Percentiles rank a stretch among this genome's conserved stretches.
Evolutionary conservation across 2,797 vertebrate genomes (phyloP).

Genomic region (Phoxinus dragarum): DNA sequence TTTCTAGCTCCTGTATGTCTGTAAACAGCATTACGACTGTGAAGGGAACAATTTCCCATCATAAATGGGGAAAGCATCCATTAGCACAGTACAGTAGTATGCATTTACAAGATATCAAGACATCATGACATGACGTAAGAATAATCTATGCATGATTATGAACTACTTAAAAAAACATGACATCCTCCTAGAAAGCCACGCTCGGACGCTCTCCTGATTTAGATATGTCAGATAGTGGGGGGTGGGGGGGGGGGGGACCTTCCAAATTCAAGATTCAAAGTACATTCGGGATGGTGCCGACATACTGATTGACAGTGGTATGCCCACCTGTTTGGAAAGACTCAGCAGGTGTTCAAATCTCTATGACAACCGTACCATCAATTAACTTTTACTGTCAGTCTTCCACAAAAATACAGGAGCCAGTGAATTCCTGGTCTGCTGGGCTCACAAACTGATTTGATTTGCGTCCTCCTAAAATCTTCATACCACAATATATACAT

Average conservation of each 20-base stretch:
- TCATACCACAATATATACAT: background rate
- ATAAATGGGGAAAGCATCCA: conserved; percentile 24
- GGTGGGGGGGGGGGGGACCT: background rate
- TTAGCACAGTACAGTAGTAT: background rate
- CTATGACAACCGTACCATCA: conserved; percentile 64
- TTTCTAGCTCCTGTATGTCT: conserved; percentile 62
- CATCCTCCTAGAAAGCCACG: background rate
- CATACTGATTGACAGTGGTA: conserved; percentile 59
- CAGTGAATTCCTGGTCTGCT: conserved; percentile 54
- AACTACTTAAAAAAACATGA: conserved; percentile 23
- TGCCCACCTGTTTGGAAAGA: conserved; percentile 68
- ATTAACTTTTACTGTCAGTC: conserved; percentile 70
- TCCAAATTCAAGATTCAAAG: conserved; percentile 30
- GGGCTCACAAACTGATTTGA: conserved; percentile 57
- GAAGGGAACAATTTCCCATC: conserved; percentile 1
- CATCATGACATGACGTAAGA: background rate
- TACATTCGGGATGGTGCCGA: conserved; percentile 28
- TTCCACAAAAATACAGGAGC: conserved; percentile 57
- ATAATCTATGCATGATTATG: background rate
- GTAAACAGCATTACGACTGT: conserved; percentile 7
- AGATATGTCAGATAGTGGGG: background rate
- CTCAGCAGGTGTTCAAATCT: conserved; percentile 72
- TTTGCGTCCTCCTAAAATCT: background rate
- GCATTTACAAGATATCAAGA: conserved; percentile 10
- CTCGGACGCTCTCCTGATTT: background rate